These are phyloP conservation scores for Tuberolachnus salignus DNA, from an alignment of 2,888 invertebrate genomes.

Conservation along the genomic window DNA sequence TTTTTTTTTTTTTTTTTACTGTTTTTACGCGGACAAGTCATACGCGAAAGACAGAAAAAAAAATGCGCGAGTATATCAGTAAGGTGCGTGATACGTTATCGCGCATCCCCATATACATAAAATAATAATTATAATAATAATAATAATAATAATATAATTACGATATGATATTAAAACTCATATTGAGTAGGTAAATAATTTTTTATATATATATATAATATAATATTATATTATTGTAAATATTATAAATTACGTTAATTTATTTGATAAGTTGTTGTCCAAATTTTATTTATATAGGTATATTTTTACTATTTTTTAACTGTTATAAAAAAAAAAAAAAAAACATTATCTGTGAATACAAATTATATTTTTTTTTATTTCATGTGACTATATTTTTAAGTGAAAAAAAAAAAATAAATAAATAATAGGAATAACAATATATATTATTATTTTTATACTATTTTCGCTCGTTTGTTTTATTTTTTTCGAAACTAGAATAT, in stretches of 20 bases:
- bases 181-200: conserved; percentile 30
- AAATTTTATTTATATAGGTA: conserved; percentile 35
- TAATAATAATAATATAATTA: conserved; percentile 5
- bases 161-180: conserved; percentile 34
- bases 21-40: conserved; percentile 19
- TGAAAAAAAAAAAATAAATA: conserved; percentile 26
- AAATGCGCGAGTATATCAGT: too few relatives aligned
- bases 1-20: conserved; percentile 21
- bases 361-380: neutral
- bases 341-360: conserved; percentile 15
- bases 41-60: too few relatives aligned
- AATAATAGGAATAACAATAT: conserved; percentile 4
- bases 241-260: neutral
- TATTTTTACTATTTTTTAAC: neutral
- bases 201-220: too few relatives aligned
- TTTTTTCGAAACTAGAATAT: too few relatives aligned
- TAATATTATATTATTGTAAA: conserved; percentile 20
- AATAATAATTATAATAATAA: neutral
- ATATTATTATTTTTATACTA: conserved; percentile 52
- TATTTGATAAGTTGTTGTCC: conserved; percentile 26
- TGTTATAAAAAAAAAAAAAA: conserved; percentile 7
- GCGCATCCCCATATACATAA: conserved; percentile 15
- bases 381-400: conserved; percentile 31
- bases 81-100: neutral
- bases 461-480: neutral